Evolutionary conservation across 2,888 invertebrate species (phyloP).

Genomic region (Dichetophora obliterata): DNA sequence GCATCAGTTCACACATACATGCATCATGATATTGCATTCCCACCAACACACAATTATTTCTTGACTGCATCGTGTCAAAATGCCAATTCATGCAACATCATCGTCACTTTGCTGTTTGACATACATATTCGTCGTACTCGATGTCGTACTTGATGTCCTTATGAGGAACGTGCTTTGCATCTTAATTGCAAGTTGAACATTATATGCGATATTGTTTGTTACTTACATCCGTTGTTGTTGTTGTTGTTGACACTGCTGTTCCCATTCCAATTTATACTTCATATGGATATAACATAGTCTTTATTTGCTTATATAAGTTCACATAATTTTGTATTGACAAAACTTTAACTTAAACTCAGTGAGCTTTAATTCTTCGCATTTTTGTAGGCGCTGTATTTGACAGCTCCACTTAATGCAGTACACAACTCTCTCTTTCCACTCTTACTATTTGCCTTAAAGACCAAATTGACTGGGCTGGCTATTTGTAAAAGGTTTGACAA

Average conservation of each 20-base stretch:
- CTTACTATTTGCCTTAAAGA: background rate
- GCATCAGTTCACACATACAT: background rate
- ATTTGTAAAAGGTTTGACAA: background rate
- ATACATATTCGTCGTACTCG: background rate
- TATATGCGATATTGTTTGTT: background rate
- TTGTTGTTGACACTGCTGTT: background rate
- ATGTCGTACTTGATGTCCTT: slow-evolving; percentile 34
- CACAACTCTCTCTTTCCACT: background rate
- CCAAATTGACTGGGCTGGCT: background rate
- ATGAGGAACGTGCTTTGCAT: slow-evolving; percentile 36
- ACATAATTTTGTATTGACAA: background rate
- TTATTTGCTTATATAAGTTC: no score
- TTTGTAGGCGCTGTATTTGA: background rate
- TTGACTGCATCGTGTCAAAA: slow-evolving; percentile 37
- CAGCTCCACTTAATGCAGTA: no score
- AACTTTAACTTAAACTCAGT: background rate
- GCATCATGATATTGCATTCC: background rate
- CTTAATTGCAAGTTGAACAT: slow-evolving; percentile 15
- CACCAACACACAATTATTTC: background rate
- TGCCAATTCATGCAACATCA: slow-evolving; percentile 36
- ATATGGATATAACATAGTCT: background rate
- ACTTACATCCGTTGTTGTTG: background rate
- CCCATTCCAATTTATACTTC: background rate
- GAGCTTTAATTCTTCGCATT: background rate
- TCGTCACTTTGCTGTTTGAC: slow-evolving; percentile 34